These are phyloP conservation scores for Polyergus mexicanus DNA, from an alignment of 1,140 invertebrate species.

Conservation along the genomic window DNA sequence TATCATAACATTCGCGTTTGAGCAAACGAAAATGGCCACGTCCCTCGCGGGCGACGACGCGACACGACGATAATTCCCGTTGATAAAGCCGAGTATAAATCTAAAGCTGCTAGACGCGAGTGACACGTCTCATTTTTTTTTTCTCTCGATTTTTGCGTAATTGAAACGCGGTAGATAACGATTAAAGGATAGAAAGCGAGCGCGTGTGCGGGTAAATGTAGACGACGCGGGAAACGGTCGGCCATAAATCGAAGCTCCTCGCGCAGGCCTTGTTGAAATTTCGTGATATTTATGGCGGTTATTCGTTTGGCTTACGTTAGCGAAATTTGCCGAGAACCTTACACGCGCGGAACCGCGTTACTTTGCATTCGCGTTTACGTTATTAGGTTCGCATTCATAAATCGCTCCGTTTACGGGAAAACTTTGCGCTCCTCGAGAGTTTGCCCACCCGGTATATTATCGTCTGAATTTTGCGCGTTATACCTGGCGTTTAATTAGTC, in stretches of 20 bases:
- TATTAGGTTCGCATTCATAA: constrained; percentile 75
- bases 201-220: constrained; percentile 13
- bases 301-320: constrained; percentile 71
- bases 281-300: constrained; percentile 74
- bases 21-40: constrained; percentile 31
- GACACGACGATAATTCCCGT: constrained; percentile 13
- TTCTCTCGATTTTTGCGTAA: constrained; percentile 50
- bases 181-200: constrained; percentile 56
- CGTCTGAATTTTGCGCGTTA: constrained; percentile 26
- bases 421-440: constrained; percentile 33
- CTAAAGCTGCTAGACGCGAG: neutral
- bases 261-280: constrained; percentile 58
- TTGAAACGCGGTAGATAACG: constrained; percentile 50
- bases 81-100: constrained; percentile 27
- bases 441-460: constrained; percentile 36
- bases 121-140: constrained; percentile 11
- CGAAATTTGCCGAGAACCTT: constrained; percentile 57
- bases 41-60: neutral
- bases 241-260: constrained; percentile 71
- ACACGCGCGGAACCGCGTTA: constrained; percentile 45
- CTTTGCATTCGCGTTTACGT: constrained; percentile 68
- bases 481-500: constrained; percentile 70
- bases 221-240: constrained; percentile 53
- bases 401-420: constrained; percentile 65
- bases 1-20: constrained; percentile 59